Evolutionary conservation across 30 jellyfish, hydroid and myxozoan genomes (phyloP), one percentile per base, ranked within the genome.

Genomic region (Turritopsis dohrnii): DNA sequence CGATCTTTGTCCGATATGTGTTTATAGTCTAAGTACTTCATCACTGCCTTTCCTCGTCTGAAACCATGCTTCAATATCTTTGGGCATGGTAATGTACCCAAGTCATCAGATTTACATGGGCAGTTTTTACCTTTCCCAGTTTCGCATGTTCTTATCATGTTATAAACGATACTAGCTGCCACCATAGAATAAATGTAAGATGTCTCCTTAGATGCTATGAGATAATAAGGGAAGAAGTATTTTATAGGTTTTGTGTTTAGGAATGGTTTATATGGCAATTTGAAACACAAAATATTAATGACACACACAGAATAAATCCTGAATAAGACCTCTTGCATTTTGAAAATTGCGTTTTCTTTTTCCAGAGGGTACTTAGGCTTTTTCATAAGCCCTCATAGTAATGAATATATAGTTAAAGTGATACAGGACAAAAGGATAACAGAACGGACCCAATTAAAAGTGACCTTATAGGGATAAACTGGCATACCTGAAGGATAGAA

Each of bases 101-200:
- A 73, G 27, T 65, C 69, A 80, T 84, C 86, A 0, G 77, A 52
- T 28, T 79, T 74, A 52, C 97, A 90, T 20, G 97, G 96, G 53
- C 95, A 90, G 28, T 89, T 83, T 53, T 83, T 79, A 72, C 85
- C 84, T 79, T 66, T 81, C n/a, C 97, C 97, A 25, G 52, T 87
- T 71, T 88, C 81, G 29, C 97, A 90, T 52, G 92, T 71, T 23
- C 86, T 71, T 79, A 90, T 83, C 74, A 90, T 22, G 73, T 85
- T 79, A 74, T 81, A 74, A 16, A 92, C 81, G 20, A 90, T 81
- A 69, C 93, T 93, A 26, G 97, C 97, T 24, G 97, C 96, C 16
- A 90, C 90, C 81, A 90, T 81, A 3, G 97, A 92, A 71, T 90
- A 83, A 60, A 90, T 76, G 81, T 71, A 90, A 13, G 96, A 93